Evolutionary conservation across 1,140 invertebrate genomes (phyloP).

Genomic region (Pseudachorutes palmiensis): DNA sequence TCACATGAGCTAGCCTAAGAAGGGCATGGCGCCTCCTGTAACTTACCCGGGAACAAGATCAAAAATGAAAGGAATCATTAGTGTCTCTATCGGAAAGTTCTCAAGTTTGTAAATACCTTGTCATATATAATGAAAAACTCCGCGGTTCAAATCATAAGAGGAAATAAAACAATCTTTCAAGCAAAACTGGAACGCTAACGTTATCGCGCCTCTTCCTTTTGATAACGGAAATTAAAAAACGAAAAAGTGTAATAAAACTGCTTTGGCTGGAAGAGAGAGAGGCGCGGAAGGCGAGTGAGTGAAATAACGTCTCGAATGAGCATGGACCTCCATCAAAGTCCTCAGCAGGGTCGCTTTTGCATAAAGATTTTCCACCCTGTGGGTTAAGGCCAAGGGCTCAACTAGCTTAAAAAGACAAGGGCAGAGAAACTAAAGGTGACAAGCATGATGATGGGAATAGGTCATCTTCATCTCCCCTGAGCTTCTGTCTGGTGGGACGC

Average conservation of each 20-base stretch:
- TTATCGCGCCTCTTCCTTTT: neutral
- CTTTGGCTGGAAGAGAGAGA: too few species aligned
- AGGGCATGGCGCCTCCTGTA: constrained; percentile 24
- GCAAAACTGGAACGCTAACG: too few species aligned
- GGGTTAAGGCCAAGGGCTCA: constrained; percentile 2
- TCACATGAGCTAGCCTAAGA: neutral
- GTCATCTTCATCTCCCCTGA: neutral
- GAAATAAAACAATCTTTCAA: neutral
- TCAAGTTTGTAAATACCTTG: too few species aligned
- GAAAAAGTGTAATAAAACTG: too few species aligned
- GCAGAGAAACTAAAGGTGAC: neutral
- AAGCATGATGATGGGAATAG: too few species aligned
- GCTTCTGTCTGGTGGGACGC: too few species aligned
- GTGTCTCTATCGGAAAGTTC: constrained; percentile 26
- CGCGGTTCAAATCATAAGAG: neutral
- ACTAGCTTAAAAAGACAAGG: neutral
- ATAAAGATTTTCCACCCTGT: neutral
- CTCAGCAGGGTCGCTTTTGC: neutral
- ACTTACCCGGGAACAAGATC: constrained; percentile 39
- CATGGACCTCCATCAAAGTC: constrained; percentile 9
- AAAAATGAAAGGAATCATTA: constrained; percentile 39
- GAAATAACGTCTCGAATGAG: constrained; percentile 1
- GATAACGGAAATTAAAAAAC: neutral
- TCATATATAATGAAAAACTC: neutral
- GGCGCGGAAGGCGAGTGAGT: neutral